These are phyloP conservation scores for Drosophila hamatofila DNA, from an alignment of 2,888 invertebrate species.

Conservation along the genomic window DNA sequence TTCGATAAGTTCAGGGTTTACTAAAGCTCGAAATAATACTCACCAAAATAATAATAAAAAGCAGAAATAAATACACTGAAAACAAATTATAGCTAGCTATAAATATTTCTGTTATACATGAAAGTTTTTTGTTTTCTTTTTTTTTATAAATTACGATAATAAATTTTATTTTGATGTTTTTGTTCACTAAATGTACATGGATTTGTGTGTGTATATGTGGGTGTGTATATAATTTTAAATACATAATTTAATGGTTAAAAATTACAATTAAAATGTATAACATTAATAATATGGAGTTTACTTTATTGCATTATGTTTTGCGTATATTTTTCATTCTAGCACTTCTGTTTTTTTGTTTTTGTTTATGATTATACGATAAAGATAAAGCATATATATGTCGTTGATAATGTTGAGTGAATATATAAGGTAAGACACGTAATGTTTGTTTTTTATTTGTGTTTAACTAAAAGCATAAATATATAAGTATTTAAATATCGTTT, in stretches of 20 bases:
- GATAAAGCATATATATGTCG: conserved; percentile 73
- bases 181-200: conserved; percentile 72
- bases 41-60: conserved; percentile 25
- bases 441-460: conserved; percentile 32
- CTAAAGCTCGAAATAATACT: conserved; percentile 26
- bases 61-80: conserved; percentile 16
- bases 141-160: conserved; percentile 70
- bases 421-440: conserved; percentile 66
- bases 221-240: conserved; percentile 47
- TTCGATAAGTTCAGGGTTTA: neutral
- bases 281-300: conserved; percentile 69
- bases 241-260: conserved; percentile 71
- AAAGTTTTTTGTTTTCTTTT: conserved; percentile 6
- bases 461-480: conserved; percentile 70
- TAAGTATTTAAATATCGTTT: conserved; percentile 51
- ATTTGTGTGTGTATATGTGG: conserved; percentile 50
- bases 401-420: conserved; percentile 71
- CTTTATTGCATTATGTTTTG: conserved; percentile 53
- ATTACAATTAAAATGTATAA: conserved; percentile 69
- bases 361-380: conserved; percentile 41
- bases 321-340: conserved; percentile 49
- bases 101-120: conserved; percentile 15
- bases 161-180: conserved; percentile 63
- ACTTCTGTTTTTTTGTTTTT: conserved; percentile 45
- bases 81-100: conserved; percentile 15